Conservation (phyloP, 2,113 vertebrate species). For the Sakesphorus luctuosus region DNA sequence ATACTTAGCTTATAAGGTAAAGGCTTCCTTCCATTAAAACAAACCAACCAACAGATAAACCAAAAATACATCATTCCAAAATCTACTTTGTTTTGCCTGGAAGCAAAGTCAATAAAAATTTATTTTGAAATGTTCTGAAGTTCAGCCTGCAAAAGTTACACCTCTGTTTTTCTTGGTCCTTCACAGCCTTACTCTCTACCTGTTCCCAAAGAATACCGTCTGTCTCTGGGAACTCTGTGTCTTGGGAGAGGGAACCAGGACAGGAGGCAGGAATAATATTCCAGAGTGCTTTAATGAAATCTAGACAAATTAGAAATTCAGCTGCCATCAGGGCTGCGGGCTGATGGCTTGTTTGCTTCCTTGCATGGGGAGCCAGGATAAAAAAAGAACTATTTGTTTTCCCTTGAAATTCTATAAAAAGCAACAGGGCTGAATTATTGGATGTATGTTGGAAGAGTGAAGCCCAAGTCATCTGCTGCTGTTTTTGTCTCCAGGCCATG, state of each 20-base stretch:
- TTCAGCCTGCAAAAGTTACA: neutral
- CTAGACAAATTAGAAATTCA: slow-evolving; percentile 34
- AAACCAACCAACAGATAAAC: neutral
- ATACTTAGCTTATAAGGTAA: neutral
- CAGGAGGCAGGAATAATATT: neutral
- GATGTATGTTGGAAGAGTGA: slow-evolving; percentile 23
- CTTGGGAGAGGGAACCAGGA: slow-evolving; percentile 19
- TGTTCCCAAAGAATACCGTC: neutral
- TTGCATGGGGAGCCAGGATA: neutral
- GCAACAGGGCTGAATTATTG: slow-evolving; percentile 42
- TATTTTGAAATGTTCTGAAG: slow-evolving; percentile 11
- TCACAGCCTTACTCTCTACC: too few relatives aligned
- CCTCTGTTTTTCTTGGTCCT: slow-evolving; percentile 59
- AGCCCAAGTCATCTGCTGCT: slow-evolving; percentile 50
- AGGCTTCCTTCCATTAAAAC: neutral
- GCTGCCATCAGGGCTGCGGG: neutral
- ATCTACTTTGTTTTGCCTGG: neutral
- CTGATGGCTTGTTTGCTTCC: slow-evolving; percentile 26
- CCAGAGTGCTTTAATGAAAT: slow-evolving; percentile 45
- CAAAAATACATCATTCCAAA: neutral
- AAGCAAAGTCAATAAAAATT: neutral
- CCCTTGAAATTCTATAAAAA: slow-evolving; percentile 42
- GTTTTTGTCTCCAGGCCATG: slow-evolving; percentile 63
- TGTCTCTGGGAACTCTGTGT: neutral
- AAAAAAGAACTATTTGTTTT: slow-evolving; percentile 56